Base-by-base conservation (phyloP, 2,888 invertebrate species). In the Cheilosia grossa region DNA sequence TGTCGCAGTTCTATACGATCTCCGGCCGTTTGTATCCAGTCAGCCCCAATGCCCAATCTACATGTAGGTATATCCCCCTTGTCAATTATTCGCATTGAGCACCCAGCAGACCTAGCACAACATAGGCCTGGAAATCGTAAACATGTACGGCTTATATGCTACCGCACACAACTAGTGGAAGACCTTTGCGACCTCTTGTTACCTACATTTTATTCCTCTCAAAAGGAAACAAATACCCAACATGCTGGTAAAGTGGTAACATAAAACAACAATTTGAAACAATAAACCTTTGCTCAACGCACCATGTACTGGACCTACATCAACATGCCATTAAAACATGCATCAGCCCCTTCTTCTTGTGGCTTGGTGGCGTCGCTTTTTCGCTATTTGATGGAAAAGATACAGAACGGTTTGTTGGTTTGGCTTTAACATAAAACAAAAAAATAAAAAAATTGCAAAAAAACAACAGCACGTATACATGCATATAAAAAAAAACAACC, bases 221-320 rank as follows among this genome's bases (percentile, higher is more conserved):
- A 21, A 59, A 51, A 59, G 13, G 61, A 70, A 72, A 47, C 64
- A 79, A 66, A 67, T 75, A 53, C 67, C 47, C 69, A 37, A 47
- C 47, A 69, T 69, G 42, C 40, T 64, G 78, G 70, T 51, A 24
- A 47, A 51, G 51, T 51, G 51, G 51, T 63, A 70, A 78, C 56
- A 78, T 63, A 70, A 70, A 63, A 72, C 78, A 63, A 63, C 13
- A 56, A 66, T 27, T 27, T 74, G 74, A 80, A 80, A 73, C 73
- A 80, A 73, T 80, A 73, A 80, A 73, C 80, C 80, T 73, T 80
- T 33, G 53, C 33, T 40, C 70, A 59, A 73, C 54, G 54, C 66
- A 49, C 61, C 51, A 42, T 66, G 49, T 61, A 82, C 88, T 88
- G 89, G 90, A 89, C 89, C 89, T 88, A 88, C 87, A 88, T 69